Evolutionary conservation across 2,888 invertebrate genomes (phyloP).

Genomic region (Hedya salicella): DNA sequence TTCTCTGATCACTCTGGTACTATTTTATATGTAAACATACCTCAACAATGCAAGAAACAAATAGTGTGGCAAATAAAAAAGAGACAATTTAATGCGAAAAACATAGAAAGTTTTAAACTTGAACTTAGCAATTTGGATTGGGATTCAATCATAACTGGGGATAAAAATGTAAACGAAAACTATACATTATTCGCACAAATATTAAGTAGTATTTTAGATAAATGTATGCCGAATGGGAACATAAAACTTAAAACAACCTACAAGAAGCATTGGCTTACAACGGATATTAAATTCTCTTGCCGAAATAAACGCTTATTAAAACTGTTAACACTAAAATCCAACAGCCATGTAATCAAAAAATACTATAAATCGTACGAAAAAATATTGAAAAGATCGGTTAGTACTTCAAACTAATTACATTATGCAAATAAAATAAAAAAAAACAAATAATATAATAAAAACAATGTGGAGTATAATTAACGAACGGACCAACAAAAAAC

Average conservation of each 20-base stretch:
- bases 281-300: conserved; percentile 43
- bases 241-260: conserved; percentile 29
- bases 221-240: conserved; percentile 30
- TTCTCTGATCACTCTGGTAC: conserved; percentile 1
- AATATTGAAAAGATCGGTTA: conserved; percentile 34
- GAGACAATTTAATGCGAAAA: background rate
- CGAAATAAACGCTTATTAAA: conserved; percentile 43
- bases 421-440: conserved; percentile 30
- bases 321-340: conserved; percentile 25
- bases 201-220: conserved; percentile 25
- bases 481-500: too few relatives aligned
- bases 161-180: conserved; percentile 37
- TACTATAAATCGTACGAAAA: conserved; percentile 44
- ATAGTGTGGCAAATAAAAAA: background rate
- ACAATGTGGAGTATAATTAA: too few relatives aligned
- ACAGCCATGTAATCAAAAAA: conserved; percentile 24
- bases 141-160: too few relatives aligned
- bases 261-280: conserved; percentile 32
- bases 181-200: conserved; percentile 33
- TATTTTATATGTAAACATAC: conserved; percentile 1
- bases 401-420: conserved; percentile 36
- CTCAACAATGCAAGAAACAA: background rate
- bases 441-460: conserved; percentile 30
- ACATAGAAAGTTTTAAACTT: background rate
- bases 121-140: background rate